Base-by-base conservation (phyloP, 2,797 vertebrate genomes). In the Eulemur albifrons region DNA sequence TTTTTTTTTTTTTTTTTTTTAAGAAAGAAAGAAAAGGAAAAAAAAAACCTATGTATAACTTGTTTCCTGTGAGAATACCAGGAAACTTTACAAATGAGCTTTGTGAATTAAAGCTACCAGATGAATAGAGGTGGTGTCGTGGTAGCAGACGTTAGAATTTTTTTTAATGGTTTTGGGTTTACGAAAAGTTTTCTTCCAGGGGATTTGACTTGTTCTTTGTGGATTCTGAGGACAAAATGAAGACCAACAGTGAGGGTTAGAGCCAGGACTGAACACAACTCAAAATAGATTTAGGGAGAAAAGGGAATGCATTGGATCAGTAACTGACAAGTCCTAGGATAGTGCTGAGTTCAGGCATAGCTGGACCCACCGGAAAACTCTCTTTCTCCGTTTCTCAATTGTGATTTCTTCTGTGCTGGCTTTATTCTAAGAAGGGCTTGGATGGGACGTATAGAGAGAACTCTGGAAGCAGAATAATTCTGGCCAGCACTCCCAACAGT, bases 21-120 rank as follows among this genome's bases (percentile, higher is more conserved):
- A 5, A 40, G 38, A 40, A 40, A 40, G 40, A 1, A 15, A 45
- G 1, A 1, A 67, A 77, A 92, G 91, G 86, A 79, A 93, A 79
- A 89, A 83, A 77, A 48, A 54, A 84, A 30, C 72, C 50, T 96
- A 17, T 43, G 3, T 48, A 20, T 75, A 87, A 40, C 57, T 81
- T 89, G 70, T 93, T 97, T 97, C 95, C 97, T 92, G 48, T 75
- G 84, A 95, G 40, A 43, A 48, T 95, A 69, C 87, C 89, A 61
- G 94, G 96, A 97, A 97, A 87, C 52, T 65, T 90, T 38, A 91
- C 75, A 80, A 76, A 21, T 81, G 85, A 95, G 83, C 63, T 88
- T 94, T 40, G 88, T 96, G 96, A 94, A 88, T 91, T 88, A 85
- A 94, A 94, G 13, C 72, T 43, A n/a, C 86, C 57, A 35, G 92